Evolutionary conservation across 2,888 invertebrate genomes (phyloP).

Genomic region (Lithophane leautieri): DNA sequence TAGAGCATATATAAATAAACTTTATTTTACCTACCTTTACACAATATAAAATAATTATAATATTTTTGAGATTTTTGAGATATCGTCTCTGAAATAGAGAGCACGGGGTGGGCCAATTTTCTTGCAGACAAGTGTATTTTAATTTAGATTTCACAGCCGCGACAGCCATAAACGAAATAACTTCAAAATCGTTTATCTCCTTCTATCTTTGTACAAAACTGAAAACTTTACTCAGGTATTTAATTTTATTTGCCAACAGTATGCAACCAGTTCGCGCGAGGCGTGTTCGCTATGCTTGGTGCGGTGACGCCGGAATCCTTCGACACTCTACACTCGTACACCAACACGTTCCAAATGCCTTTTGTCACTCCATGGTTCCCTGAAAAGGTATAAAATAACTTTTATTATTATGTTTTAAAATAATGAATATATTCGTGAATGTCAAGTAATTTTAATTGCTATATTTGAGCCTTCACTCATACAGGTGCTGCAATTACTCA

Average conservation of each 20-base stretch:
- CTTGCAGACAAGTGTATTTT: background rate
- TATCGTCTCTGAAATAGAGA: background rate
- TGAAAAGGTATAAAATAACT: slow-evolving; percentile 92
- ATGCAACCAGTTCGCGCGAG: slow-evolving; percentile 96
- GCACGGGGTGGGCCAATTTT: background rate
- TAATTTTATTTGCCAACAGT: slow-evolving; percentile 89
- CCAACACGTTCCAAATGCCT: slow-evolving; percentile 98
- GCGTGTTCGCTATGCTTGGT: slow-evolving; percentile 97
- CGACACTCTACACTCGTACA: slow-evolving; percentile 97
- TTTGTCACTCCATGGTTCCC: slow-evolving; percentile 98
- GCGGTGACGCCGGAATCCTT: slow-evolving; percentile 98
- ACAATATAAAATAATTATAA: background rate
- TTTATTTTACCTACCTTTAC: background rate
- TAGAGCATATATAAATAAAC: background rate
- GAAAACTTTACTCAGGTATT: slow-evolving; percentile 21
- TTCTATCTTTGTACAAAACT: background rate
- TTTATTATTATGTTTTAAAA: background rate
- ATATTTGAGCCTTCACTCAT: background rate
- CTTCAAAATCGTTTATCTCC: background rate
- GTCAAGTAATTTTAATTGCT: background rate
- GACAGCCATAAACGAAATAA: background rate
- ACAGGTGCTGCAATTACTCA: background rate
- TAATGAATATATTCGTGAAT: background rate
- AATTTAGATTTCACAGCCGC: background rate
- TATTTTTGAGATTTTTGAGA: background rate